These are phyloP conservation scores for Harpagoxenus sublaevis DNA, from an alignment of 2,888 invertebrate species.

Conservation along the genomic window DNA sequence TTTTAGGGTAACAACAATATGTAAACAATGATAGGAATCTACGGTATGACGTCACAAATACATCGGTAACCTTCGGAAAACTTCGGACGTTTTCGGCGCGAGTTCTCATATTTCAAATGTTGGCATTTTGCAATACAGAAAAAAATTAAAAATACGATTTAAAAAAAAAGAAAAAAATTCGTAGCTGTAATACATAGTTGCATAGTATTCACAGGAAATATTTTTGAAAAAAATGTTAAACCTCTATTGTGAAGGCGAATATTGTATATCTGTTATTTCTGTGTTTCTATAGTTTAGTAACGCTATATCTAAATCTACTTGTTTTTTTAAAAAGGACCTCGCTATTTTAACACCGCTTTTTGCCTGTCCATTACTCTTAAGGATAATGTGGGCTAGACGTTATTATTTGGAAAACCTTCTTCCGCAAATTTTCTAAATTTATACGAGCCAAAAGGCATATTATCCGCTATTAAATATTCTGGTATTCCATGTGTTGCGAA, in stretches of 20 bases:
- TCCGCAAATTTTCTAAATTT: not conserved
- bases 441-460: not conserved
- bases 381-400: not conserved
- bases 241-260: not conserved
- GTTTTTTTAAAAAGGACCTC: not conserved
- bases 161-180: too few species aligned
- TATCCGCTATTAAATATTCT: not conserved
- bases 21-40: too few species aligned
- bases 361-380: not conserved
- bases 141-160: too few species aligned
- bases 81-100: too few species aligned
- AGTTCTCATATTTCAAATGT: too few species aligned
- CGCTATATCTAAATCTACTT: not conserved
- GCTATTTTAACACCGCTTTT: constrained; percentile 3
- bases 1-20: too few species aligned
- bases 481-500: not conserved
- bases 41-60: too few species aligned
- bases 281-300: not conserved
- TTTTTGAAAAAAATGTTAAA: too few species aligned
- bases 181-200: too few species aligned
- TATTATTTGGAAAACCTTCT: not conserved
- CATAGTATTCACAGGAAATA: too few species aligned
- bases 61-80: too few species aligned
- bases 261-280: not conserved
- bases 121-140: too few species aligned